These are phyloP conservation scores for Plecotus auritus DNA, from an alignment of 2,113 vertebrate genomes.

Conservation along the genomic window DNA sequence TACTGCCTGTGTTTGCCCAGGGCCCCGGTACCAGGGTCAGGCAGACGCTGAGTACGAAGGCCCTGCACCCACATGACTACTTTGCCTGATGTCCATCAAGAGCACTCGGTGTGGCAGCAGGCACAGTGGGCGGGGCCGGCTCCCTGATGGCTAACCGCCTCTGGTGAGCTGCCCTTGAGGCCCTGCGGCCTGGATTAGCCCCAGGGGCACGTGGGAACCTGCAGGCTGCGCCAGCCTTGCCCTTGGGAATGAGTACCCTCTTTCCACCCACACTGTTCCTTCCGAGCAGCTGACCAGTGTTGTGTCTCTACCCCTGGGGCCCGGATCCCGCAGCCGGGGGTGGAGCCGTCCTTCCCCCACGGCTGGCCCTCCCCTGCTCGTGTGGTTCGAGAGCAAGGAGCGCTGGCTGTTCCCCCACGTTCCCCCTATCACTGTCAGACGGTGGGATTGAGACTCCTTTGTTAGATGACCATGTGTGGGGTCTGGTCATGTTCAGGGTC, in stretches of 20 bases:
- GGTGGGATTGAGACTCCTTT: background rate
- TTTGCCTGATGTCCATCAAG: background rate
- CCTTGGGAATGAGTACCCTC: background rate
- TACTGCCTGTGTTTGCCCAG: background rate
- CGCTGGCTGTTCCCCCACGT: background rate
- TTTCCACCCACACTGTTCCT: accelerated
- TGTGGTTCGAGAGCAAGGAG: background rate
- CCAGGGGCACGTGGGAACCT: accelerated
- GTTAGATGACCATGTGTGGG: background rate
- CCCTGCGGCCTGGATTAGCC: background rate
- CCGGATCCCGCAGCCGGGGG: background rate
- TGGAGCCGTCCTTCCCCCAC: background rate
- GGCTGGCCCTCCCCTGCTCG: accelerated
- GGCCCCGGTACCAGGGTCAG: background rate
- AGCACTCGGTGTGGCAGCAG: accelerated
- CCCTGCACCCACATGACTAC: accelerated
- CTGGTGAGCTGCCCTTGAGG: background rate
- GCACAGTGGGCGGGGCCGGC: background rate
- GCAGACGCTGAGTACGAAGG: background rate
- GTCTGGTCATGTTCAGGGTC: background rate
- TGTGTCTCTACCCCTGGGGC: background rate
- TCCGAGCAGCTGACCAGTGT: background rate
- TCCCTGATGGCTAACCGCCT: background rate
- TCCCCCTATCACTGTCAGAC: background rate
- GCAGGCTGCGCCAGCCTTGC: background rate